Evolutionary conservation across 1,140 invertebrate species (phyloP).

Genomic region (Drosophila kohkoa): DNA sequence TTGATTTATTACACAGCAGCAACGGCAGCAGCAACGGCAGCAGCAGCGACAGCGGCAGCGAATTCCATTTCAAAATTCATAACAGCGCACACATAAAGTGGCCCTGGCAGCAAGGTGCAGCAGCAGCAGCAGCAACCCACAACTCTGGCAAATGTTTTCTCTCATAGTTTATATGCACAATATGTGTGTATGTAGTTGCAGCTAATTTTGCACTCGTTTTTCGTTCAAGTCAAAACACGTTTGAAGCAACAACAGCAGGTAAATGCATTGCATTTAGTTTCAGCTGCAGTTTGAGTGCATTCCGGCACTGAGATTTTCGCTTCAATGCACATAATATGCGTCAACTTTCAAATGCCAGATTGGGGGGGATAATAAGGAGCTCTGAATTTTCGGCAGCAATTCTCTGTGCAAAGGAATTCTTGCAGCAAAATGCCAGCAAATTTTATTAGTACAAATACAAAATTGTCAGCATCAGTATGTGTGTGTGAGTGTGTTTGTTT

Average conservation of each 20-base stretch:
- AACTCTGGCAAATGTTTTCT: conserved; percentile 33
- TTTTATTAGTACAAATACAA: conserved; percentile 10
- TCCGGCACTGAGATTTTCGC: conserved; percentile 16
- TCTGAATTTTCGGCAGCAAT: conserved; percentile 16
- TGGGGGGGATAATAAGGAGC: conserved; percentile 19
- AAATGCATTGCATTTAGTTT: conserved; percentile 36
- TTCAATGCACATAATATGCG: conserved; percentile 29
- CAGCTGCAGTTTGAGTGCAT: conserved; percentile 4
- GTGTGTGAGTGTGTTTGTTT: not conserved
- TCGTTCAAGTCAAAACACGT: conserved; percentile 25
- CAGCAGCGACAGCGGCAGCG: conserved; percentile 25
- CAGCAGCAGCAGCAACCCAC: conserved; percentile 1
- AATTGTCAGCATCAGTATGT: not conserved
- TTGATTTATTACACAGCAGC: conserved; percentile 74
- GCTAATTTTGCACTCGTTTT: conserved; percentile 32
- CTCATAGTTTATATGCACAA: conserved; percentile 60
- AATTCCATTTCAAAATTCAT: conserved; percentile 82
- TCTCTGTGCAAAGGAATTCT: conserved; percentile 1
- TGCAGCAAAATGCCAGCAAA: not conserved
- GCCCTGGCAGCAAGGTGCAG: conserved; percentile 48
- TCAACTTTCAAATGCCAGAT: conserved; percentile 22
- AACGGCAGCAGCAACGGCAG: conserved; percentile 18
- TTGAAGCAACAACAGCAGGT: not conserved
- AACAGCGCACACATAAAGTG: conserved; percentile 57
- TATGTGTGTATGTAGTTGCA: conserved; percentile 30